A percentile compares a stretch with the other conserved stretches of the same genome.
phyloP scores from a whole-genome alignment of 2,888 invertebrate genomes.

The Galerucella pusilla region DNA sequence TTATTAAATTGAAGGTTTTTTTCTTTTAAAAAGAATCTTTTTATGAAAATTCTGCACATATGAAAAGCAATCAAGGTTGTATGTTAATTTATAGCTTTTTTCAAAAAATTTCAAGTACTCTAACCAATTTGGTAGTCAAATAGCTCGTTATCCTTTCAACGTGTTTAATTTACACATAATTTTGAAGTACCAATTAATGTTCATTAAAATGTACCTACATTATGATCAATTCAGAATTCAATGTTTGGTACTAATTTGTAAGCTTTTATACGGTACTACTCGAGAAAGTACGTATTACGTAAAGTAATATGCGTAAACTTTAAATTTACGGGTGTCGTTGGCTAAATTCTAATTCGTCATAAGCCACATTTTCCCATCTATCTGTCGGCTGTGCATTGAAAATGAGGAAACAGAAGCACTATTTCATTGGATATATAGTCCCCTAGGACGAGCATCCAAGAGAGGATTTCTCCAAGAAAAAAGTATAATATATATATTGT shows the following conservation, averaged over 20 bases:
- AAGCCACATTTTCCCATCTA: too few relatives aligned
- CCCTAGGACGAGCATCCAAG: too few relatives aligned
- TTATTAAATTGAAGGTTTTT: too few relatives aligned
- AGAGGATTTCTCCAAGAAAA: too few relatives aligned
- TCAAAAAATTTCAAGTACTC: not conserved
- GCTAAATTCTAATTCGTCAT: too few relatives aligned
- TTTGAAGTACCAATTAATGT: constrained; percentile 5
- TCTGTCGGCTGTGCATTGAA: too few relatives aligned
- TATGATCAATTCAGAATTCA: not conserved
- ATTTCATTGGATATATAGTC: too few relatives aligned
- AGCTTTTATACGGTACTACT: not conserved
- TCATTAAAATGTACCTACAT: not conserved
- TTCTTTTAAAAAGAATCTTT: not conserved
- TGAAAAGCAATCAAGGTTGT: not conserved
- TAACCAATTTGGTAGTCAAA: not conserved
- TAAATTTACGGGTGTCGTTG: too few relatives aligned
- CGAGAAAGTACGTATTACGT: too few relatives aligned
- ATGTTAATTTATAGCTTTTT: not conserved
- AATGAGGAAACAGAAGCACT: too few relatives aligned
- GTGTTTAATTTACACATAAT: not conserved
- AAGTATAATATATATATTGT: too few relatives aligned
- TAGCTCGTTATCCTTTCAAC: not conserved
- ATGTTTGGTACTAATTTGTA: not conserved
- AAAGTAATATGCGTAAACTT: too few relatives aligned
- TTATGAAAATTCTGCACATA: not conserved